phyloP scores from a whole-genome alignment of 2,797 vertebrate genomes.

The Diglossa cyanea region DNA sequence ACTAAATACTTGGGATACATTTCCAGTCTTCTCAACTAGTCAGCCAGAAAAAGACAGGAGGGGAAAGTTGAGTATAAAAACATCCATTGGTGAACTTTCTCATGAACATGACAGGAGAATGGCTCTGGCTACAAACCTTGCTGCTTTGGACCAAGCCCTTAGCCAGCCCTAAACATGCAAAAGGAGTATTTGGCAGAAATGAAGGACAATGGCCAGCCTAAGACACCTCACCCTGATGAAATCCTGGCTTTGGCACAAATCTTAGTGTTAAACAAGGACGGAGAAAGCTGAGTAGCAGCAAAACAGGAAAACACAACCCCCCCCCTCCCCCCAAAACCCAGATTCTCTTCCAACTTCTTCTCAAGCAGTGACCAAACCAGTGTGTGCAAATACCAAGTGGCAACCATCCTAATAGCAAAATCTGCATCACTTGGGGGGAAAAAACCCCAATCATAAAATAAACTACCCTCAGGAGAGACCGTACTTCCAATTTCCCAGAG shows the following conservation, averaged over 20 bases:
- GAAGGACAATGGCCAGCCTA: background rate
- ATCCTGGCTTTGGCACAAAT: background rate
- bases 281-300: background rate
- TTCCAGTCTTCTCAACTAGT: background rate
- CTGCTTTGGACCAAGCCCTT: background rate
- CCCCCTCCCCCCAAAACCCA: background rate
- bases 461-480: background rate
- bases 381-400: background rate
- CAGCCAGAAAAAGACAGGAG: background rate
- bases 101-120: rapidly evolving
- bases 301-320: background rate
- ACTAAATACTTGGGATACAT: background rate
- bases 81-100: rapidly evolving
- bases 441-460: background rate
- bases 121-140: background rate
- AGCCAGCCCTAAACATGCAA: background rate
- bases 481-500: background rate
- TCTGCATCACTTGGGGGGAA: background rate
- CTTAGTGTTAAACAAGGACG: background rate
- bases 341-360: background rate
- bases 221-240: background rate
- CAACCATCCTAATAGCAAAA: background rate
- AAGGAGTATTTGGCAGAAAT: background rate
- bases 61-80: background rate
- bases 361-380: background rate